A percentile compares a stretch with the other conserved stretches of the same genome.
Conservation (phyloP, 1,140 invertebrate genomes). For the Thaumetopoea pityocampa region DNA sequence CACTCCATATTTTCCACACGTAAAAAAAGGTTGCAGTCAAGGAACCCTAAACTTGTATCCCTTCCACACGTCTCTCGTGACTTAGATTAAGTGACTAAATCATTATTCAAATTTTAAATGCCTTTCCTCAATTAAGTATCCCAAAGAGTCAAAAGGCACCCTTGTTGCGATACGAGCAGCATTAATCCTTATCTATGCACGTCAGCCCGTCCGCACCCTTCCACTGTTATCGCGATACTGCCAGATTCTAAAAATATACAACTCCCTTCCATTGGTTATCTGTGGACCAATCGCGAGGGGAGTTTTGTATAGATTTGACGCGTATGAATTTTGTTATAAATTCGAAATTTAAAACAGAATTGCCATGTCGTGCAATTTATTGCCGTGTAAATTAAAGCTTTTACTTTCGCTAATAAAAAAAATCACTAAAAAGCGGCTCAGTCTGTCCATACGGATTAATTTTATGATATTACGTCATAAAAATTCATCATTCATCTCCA, state of each 20-base stretch:
- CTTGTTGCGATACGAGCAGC: slow-evolving; percentile 32
- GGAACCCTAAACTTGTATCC: no score
- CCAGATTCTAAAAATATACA: slow-evolving; percentile 64
- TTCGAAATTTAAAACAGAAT: slow-evolving; percentile 42
- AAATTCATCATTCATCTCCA: no score
- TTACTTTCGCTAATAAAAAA: not conserved
- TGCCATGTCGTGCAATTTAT: slow-evolving; percentile 16
- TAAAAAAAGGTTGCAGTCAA: slow-evolving; percentile 5
- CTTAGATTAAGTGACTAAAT: slow-evolving; percentile 17
- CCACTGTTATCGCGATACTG: slow-evolving; percentile 59
- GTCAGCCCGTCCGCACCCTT: slow-evolving; percentile 56
- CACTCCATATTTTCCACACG: no score
- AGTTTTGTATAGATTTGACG: slow-evolving; percentile 40
- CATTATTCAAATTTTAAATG: slow-evolving; percentile 37
- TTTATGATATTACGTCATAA: no score
- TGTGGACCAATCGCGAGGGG: slow-evolving; percentile 54
- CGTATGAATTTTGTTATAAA: slow-evolving; percentile 40
- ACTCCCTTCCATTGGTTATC: slow-evolving; percentile 46
- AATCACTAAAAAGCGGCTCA: not conserved
- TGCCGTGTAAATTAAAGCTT: not conserved
- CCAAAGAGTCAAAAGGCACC: slow-evolving; percentile 52
- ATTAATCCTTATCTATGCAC: slow-evolving; percentile 60
- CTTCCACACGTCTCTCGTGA: no score
- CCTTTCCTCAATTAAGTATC: slow-evolving; percentile 38
- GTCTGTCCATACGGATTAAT: no score